Base-by-base conservation (phyloP, 2,888 invertebrate species). In the Anthophora plumipes region DNA sequence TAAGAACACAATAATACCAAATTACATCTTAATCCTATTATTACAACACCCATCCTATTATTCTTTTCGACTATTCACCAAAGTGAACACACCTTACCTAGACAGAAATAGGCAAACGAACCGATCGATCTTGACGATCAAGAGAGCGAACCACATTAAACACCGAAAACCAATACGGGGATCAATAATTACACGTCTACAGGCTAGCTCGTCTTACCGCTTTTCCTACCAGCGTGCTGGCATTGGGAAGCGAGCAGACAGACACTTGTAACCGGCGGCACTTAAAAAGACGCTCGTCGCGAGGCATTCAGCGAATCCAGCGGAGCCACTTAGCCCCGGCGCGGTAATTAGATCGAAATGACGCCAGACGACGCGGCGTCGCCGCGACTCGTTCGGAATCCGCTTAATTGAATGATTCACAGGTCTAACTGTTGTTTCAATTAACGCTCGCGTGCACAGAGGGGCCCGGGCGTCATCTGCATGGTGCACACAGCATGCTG, bases 381-480 rank as follows among this genome's bases (percentile, higher is more conserved):
- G 50, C 61, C 31, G 60, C 75, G 70, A 82, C 73, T 82, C 60
- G 60, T 82, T 76, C 72, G 73, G 76, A 76, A 83, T 83, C 73
- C 80, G 72, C 76, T 82, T 83, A 80, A 80, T 84, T 80, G 76
- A 84, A 77, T 84, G 72, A 84, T 84, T 83, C 80, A 83, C 64
- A 66, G 71, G 55, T 67, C 69, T 75, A 80, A 82, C 77, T 82
- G 76, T 75, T 76, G 57, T 74, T 77, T 74, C 83, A 84, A 83
- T 83, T 84, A 83, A 76, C 77, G 66, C 71, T 63, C 37, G 76
- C 59, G 41, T 68, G 64, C 22, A n/a, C 61, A 17, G 48, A 22
- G 20, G 50, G 48, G 31, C 48, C 61, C 4, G 31, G 20, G 20
- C 50, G 60, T 59, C 80, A 82, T 82, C 70, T 72, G 68, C 81